Percentiles rank a stretch among this genome's conserved stretches.
phyloP scores from a whole-genome alignment of 2,888 invertebrate species.

The Cordilura impudica region DNA sequence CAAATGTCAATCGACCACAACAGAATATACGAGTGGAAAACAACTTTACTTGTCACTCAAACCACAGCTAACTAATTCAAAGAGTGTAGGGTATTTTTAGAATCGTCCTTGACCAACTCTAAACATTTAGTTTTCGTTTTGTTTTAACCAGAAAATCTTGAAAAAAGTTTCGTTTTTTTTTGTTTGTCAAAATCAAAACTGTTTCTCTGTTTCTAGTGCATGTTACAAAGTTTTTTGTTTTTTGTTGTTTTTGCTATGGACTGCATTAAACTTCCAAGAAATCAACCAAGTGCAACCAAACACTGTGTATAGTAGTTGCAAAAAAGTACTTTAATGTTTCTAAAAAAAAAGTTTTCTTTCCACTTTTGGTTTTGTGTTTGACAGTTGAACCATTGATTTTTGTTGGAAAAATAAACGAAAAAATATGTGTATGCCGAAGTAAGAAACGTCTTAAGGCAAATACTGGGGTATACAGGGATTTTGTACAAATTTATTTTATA shows the following conservation, averaged over 20 bases:
- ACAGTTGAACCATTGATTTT: constrained; percentile 51
- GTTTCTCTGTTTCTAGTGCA: background rate
- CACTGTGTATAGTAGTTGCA: constrained; percentile 4
- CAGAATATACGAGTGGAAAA: background rate
- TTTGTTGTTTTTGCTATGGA: constrained; percentile 1
- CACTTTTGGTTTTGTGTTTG: constrained; percentile 36
- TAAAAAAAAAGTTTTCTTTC: constrained; percentile 1
- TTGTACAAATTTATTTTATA: background rate
- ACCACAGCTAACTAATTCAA: background rate
- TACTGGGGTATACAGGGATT: background rate
- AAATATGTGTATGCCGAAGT: background rate
- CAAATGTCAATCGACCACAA: constrained; percentile 48
- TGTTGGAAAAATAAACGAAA: background rate
- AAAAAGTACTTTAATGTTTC: constrained; percentile 3
- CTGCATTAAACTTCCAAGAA: constrained; percentile 61
- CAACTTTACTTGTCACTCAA: background rate
- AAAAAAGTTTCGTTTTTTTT: background rate
- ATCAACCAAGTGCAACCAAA: constrained; percentile 62
- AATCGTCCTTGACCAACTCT: constrained; percentile 1
- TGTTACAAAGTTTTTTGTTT: constrained; percentile 1
- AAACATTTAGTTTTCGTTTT: background rate
- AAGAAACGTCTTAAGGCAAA: background rate
- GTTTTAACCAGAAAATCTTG: background rate
- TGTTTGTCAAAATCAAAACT: background rate
- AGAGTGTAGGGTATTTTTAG: background rate